Evolutionary conservation across 2,888 invertebrate genomes (phyloP).

Genomic region (Eulithis testata): DNA sequence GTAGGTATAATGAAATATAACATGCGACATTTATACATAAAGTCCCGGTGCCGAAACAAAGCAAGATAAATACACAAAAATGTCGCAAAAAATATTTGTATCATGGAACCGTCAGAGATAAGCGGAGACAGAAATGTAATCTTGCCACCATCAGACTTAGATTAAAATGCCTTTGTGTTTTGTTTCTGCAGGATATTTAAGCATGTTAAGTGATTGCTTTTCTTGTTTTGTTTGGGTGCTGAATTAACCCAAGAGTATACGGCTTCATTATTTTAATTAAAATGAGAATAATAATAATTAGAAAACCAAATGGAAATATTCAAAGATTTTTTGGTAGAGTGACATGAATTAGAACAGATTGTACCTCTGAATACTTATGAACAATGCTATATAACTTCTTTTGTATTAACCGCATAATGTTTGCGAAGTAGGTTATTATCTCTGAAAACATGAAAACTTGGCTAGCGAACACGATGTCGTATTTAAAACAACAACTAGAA

Average conservation of each 20-base stretch:
- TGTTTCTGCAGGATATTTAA: constrained; percentile 19
- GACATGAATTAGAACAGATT: no score
- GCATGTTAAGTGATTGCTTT: constrained; percentile 20
- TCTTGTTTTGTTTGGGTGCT: constrained; percentile 3
- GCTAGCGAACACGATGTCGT: constrained; percentile 1
- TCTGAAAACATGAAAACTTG: constrained; percentile 1
- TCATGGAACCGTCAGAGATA: constrained; percentile 58
- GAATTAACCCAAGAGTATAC: background rate
- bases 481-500: constrained; percentile 2
- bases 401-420: background rate
- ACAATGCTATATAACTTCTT: no score
- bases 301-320: no score
- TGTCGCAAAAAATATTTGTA: constrained; percentile 56
- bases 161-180: constrained; percentile 57
- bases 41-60: constrained; percentile 16
- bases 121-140: constrained; percentile 61
- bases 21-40: constrained; percentile 13
- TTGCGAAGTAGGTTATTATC: background rate
- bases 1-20: constrained; percentile 8
- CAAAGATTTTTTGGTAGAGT: no score
- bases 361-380: no score
- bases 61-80: constrained; percentile 40
- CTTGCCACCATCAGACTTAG: constrained; percentile 56
- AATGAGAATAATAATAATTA: no score
- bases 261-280: no score